Base-by-base conservation (phyloP, 2,888 invertebrate species). In the Julus scandinavius region DNA sequence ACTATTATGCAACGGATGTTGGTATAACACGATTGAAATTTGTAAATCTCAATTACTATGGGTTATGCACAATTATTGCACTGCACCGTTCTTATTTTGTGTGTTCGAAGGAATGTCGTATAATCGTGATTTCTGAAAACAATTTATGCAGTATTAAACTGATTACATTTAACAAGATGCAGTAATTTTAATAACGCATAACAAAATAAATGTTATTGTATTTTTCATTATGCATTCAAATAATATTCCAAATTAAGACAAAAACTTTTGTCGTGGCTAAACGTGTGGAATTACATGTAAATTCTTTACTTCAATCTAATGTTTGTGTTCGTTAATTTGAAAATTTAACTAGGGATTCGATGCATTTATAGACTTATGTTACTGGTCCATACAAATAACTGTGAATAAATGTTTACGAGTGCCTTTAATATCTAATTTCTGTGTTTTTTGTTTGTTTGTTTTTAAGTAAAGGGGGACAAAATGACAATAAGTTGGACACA, bases 381-480 rank as follows among this genome's bases (percentile, higher is more conserved):
- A 72, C 72, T 11, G 72, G 72, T 72, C 72, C 20, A 29, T 72
- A 20, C 72, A 72, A 20, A 72, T 20, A 72, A 72, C 72, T 72
- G 72, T 72, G 72, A 72, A 72, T 72, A 72, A 72, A 72, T 72
- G 72, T 72, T 72, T 72, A 72, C 11, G 72, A 72, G 72, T 72
- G 72, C 72, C 72, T 72, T 72, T 72, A 72, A 29, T 72, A 72
- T 72, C 20, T 63, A 20, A 72, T 20, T 29, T 72, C 4, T 72
- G 72, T n/a, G 17, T 17, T 58, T 58, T 45, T 7, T 45, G 45
- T 45, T 45, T 45, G 7, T 45, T 45, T 45, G 2, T 5, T 45
- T 45, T 45, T 45, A 7, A 45, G 45, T 45, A 45, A 45, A 45
- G 7, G 45, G 45, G 5, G 29, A 29, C 29, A 29, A 29, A 29